Conservation (phyloP, 2,888 invertebrate species). For the Notocelia uddmanniana region DNA sequence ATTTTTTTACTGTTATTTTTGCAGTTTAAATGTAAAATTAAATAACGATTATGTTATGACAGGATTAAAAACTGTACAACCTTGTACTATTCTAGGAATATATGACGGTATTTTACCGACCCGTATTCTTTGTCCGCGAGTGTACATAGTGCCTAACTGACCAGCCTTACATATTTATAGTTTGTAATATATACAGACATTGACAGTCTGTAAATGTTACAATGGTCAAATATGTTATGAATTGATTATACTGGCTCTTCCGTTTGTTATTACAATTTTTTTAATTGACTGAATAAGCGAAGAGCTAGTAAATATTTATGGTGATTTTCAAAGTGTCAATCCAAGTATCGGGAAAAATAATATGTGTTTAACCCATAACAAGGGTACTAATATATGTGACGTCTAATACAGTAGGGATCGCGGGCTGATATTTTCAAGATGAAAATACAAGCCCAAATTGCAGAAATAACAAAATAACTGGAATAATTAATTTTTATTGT, state of each 20-base stretch:
- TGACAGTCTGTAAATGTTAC: constrained; percentile 20
- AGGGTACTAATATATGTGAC: constrained; percentile 62
- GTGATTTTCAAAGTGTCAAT: constrained; percentile 84
- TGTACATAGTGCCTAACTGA: constrained; percentile 1
- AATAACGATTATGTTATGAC: too few species aligned
- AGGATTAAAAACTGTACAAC: too few species aligned
- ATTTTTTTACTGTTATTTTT: too few species aligned
- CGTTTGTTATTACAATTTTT: constrained; percentile 1
- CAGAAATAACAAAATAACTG: constrained; percentile 73
- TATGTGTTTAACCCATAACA: constrained; percentile 75
- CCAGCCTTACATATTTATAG: background rate
- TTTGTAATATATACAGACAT: constrained; percentile 17
- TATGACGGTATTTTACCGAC: too few species aligned
- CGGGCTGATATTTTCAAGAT: constrained; percentile 55
- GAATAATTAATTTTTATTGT: constrained; percentile 59
- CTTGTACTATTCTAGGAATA: too few species aligned
- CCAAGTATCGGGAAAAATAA: constrained; percentile 66
- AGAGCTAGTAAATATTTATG: constrained; percentile 47
- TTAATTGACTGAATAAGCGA: background rate
- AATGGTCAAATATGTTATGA: background rate
- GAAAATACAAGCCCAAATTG: constrained; percentile 59
- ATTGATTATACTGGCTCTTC: constrained; percentile 53
- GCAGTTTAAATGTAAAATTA: too few species aligned
- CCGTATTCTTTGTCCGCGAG: too few species aligned
- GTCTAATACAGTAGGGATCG: constrained; percentile 59